Percentiles rank a stretch among this genome's conserved stretches.
These are phyloP conservation scores for Zaprionus camerounensis DNA, from an alignment of 1,140 invertebrate genomes.

Conservation along the genomic window DNA sequence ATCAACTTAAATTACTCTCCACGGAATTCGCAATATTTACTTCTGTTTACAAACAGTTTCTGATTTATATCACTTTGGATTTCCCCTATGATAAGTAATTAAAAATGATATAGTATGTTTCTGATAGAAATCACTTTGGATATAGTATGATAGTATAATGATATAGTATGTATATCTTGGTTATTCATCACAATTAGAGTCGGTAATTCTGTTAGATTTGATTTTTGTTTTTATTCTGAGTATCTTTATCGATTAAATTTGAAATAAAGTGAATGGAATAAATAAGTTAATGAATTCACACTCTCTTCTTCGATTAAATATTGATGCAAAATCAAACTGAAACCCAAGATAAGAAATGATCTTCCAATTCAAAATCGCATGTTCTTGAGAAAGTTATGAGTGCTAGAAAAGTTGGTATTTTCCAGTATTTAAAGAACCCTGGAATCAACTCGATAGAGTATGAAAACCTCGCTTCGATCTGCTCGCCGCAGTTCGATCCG, in stretches of 20 bases:
- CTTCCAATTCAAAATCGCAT: too few relatives aligned
- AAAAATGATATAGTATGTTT: background rate
- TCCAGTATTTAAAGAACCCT: background rate
- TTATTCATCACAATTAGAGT: background rate
- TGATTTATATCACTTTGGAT: background rate
- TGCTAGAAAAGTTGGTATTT: background rate
- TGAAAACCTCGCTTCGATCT: slow-evolving; percentile 33
- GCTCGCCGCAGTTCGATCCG: slow-evolving; percentile 6
- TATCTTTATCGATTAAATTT: background rate
- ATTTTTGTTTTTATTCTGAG: background rate
- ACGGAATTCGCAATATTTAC: background rate
- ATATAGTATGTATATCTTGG: background rate
- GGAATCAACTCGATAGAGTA: slow-evolving; percentile 36
- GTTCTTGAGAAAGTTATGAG: background rate
- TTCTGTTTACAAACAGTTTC: background rate
- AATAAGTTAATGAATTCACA: too few relatives aligned
- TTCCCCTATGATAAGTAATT: background rate
- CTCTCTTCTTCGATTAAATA: too few relatives aligned
- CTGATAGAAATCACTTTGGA: too few relatives aligned
- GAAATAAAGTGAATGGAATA: too few relatives aligned
- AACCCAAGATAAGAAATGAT: too few relatives aligned
- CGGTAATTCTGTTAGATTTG: background rate
- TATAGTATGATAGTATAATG: too few relatives aligned
- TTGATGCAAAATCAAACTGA: too few relatives aligned
- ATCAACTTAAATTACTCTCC: background rate